A percentile compares a stretch with the other conserved stretches of the same genome.
These are phyloP conservation scores for Hemicrepidius hirtus DNA, from an alignment of 2,888 invertebrate species.

Conservation along the genomic window DNA sequence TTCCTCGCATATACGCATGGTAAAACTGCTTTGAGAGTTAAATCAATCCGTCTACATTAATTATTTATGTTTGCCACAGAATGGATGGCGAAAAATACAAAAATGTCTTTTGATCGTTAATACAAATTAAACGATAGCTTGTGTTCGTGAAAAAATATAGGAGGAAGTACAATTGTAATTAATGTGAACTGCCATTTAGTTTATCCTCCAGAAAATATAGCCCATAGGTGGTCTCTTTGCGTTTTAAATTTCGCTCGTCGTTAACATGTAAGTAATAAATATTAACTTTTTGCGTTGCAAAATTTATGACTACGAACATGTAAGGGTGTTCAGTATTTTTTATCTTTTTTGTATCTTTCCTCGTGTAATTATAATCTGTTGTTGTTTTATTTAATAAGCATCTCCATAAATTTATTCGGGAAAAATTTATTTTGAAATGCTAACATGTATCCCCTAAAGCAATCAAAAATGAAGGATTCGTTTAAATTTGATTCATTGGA, in stretches of 20 bases:
- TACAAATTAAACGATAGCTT: too few relatives aligned
- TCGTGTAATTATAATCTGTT: neutral
- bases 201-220: neutral
- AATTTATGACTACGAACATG: constrained; percentile 29
- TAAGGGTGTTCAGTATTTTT: constrained; percentile 18
- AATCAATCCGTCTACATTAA: too few relatives aligned
- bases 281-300: constrained; percentile 15
- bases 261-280: constrained; percentile 40
- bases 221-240: constrained; percentile 38
- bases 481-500: neutral
- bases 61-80: too few relatives aligned
- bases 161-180: too few relatives aligned
- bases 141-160: too few relatives aligned
- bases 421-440: neutral
- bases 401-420: neutral
- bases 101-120: too few relatives aligned
- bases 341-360: neutral
- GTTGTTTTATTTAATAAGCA: constrained; percentile 1
- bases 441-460: neutral
- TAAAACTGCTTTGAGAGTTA: too few relatives aligned
- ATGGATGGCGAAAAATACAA: too few relatives aligned
- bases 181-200: too few relatives aligned
- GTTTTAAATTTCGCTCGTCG: constrained; percentile 36
- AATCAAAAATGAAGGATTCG: too few relatives aligned
- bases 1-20: neutral